Percentiles rank a stretch among this genome's conserved stretches.
phyloP scores from a whole-genome alignment of 2,888 invertebrate species.

The Leuctra nigra region DNA sequence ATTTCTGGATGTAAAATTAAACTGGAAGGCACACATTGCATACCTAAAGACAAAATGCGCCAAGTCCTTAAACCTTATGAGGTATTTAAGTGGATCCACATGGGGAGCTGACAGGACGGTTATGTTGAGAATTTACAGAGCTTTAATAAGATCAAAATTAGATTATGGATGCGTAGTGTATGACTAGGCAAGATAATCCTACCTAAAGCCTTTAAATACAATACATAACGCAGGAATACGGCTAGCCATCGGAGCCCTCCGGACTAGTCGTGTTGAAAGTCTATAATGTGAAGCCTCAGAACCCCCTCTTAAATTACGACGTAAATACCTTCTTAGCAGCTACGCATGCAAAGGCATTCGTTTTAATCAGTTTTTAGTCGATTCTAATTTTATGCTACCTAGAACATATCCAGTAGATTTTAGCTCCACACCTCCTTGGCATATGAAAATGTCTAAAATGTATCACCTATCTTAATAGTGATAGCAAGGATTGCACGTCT shows the following conservation, averaged over 20 bases:
- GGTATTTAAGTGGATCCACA: not conserved
- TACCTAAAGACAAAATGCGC: not conserved
- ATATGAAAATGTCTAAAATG: too few species aligned
- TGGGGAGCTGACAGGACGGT: conserved; percentile 7
- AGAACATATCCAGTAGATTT: not conserved
- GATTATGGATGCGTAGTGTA: conserved; percentile 11
- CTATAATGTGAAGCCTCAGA: not conserved
- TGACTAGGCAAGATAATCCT: not conserved
- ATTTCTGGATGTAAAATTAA: not conserved
- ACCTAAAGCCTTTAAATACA: not conserved
- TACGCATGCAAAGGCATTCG: too few species aligned
- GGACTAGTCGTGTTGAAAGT: conserved; percentile 13
- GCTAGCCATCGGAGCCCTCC: not conserved
- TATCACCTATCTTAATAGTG: not conserved
- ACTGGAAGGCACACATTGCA: not conserved
- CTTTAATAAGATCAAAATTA: not conserved
- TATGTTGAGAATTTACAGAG: conserved; percentile 1
- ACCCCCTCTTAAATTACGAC: not conserved
- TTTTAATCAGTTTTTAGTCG: not conserved
- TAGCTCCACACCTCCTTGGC: too few species aligned
- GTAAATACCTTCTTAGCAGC: not conserved
- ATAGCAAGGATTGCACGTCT: not conserved
- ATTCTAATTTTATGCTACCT: not conserved
- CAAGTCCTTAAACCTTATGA: conserved; percentile 13
- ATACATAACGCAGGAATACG: not conserved